Evolutionary conservation across 2,797 vertebrate genomes (phyloP).

Genomic region (Sebastes oblongus): DNA sequence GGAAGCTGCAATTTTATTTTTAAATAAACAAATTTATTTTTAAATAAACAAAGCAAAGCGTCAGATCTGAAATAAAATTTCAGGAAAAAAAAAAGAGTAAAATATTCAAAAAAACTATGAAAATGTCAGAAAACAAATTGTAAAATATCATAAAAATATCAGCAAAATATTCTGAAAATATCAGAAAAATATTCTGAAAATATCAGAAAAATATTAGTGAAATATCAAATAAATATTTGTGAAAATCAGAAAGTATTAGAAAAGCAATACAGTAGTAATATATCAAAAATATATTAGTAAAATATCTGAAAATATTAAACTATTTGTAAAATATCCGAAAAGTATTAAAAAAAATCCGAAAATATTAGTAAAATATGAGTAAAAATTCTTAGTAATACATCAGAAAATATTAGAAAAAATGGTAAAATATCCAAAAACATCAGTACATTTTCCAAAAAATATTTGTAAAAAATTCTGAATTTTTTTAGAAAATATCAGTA

Average conservation of each 20-base stretch:
- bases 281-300: too few relatives aligned
- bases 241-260: too few relatives aligned
- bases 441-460: too few relatives aligned
- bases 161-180: too few relatives aligned
- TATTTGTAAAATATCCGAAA: neutral
- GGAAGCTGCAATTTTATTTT: neutral
- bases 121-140: neutral
- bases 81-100: too few relatives aligned
- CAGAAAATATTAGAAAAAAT: neutral
- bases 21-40: neutral
- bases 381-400: neutral
- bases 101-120: neutral
- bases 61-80: too few relatives aligned
- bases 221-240: too few relatives aligned
- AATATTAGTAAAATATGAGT: neutral
- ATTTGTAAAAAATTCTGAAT: too few relatives aligned
- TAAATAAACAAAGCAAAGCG: neutral
- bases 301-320: neutral
- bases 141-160: neutral
- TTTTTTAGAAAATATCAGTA: neutral
- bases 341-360: neutral
- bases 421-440: too few relatives aligned
- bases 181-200: too few relatives aligned
- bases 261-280: too few relatives aligned
- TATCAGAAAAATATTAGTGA: too few relatives aligned